phyloP scores from a whole-genome alignment of 2,113 vertebrate genomes.

The Callaeas wilsoni region DNA sequence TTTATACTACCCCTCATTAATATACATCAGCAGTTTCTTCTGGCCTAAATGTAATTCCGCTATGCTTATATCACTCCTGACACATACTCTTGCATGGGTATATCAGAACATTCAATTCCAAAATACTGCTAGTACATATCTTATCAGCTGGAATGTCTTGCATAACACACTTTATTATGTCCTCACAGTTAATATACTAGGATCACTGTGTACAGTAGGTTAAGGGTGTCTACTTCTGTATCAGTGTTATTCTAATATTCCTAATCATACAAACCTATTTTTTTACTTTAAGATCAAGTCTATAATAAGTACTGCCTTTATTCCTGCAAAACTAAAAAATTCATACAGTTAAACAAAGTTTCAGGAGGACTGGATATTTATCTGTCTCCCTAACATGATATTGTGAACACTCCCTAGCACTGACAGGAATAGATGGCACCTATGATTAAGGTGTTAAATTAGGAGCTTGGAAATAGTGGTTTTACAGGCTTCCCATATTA shows the following conservation, averaged over 20 bases:
- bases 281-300: background rate
- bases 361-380: background rate
- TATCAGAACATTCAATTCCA: background rate
- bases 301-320: background rate
- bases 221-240: background rate
- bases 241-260: background rate
- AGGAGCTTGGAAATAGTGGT: slow-evolving; percentile 1
- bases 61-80: background rate
- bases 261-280: background rate
- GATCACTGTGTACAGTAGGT: background rate
- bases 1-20: background rate
- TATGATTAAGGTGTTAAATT: background rate
- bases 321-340: background rate
- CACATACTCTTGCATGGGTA: background rate
- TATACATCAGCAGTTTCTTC: background rate
- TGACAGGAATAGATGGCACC: background rate
- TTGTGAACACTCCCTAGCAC: background rate
- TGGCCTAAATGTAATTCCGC: background rate
- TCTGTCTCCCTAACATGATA: background rate
- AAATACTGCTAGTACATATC: background rate
- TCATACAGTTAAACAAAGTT: background rate
- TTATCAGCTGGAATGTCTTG: background rate
- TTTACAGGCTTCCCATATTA: slow-evolving; percentile 5
- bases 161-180: background rate
- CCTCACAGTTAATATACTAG: background rate